Percentiles rank a stretch among this genome's conserved stretches.
These are phyloP conservation scores for Spodoptera frugiperda DNA, from an alignment of 1,140 invertebrate genomes.

Conservation along the genomic window DNA sequence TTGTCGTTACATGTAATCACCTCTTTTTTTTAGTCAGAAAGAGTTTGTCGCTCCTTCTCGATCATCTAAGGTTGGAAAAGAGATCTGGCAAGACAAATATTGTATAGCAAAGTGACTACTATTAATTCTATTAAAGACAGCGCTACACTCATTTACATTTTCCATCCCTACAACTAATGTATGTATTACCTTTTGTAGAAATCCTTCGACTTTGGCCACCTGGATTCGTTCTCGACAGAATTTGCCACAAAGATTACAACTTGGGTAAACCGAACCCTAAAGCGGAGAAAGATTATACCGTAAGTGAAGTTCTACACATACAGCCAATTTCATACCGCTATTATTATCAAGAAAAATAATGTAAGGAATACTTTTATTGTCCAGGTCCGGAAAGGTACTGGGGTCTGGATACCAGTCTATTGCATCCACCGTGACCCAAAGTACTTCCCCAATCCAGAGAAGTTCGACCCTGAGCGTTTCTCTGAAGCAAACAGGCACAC, in stretches of 20 bases:
- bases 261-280: slow-evolving; percentile 60
- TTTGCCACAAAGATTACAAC: slow-evolving; percentile 84
- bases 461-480: slow-evolving; percentile 87
- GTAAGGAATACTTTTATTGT: slow-evolving; percentile 46
- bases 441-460: slow-evolving; percentile 84
- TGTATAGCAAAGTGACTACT: no score
- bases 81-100: no score
- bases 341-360: not conserved
- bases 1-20: no score
- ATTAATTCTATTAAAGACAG: not conserved
- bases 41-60: no score
- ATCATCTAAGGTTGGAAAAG: no score
- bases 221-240: slow-evolving; percentile 77
- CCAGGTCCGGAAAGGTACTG: slow-evolving; percentile 67
- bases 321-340: not conserved
- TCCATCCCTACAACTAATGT: not conserved
- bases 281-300: slow-evolving; percentile 51
- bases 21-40: no score
- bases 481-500: slow-evolving; percentile 81
- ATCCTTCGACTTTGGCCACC: slow-evolving; percentile 85
- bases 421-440: slow-evolving; percentile 84
- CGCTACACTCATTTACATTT: not conserved
- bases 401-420: slow-evolving; percentile 74
- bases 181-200: slow-evolving; percentile 72
- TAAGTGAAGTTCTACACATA: slow-evolving; percentile 29